These are phyloP conservation scores for Girardia tigrina DNA, from an alignment of 2,888 invertebrate genomes.

Conservation along the genomic window DNA sequence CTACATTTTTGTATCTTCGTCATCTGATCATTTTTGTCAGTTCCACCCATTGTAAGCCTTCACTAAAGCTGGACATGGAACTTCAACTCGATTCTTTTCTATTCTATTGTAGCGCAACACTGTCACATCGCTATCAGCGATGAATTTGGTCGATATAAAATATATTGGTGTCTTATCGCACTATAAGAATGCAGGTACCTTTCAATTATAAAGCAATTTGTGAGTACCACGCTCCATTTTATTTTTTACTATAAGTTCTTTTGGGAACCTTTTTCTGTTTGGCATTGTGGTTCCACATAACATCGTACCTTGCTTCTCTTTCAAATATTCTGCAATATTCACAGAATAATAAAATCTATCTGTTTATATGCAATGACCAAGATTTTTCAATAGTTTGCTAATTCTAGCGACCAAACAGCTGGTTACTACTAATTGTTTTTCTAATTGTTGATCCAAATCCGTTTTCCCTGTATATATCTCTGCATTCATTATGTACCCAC, in stretches of 20 bases:
- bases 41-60: conserved; percentile 37
- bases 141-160: conserved; percentile 36
- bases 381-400: too few species aligned
- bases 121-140: conserved; percentile 30
- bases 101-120: conserved; percentile 24
- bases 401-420: too few species aligned
- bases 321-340: conserved; percentile 32
- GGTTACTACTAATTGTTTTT: conserved; percentile 33
- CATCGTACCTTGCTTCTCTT: too few species aligned
- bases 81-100: conserved; percentile 25
- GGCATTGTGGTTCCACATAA: conserved; percentile 36
- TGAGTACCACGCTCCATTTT: conserved; percentile 31
- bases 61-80: conserved; percentile 35
- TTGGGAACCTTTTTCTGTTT: conserved; percentile 37
- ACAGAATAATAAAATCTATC: conserved; percentile 37
- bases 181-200: conserved; percentile 36
- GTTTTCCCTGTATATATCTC: conserved; percentile 36
- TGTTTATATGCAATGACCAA: conserved; percentile 35
- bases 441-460: conserved; percentile 33
- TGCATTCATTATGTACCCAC: conserved; percentile 36
- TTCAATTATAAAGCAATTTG: conserved; percentile 26
- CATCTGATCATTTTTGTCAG: conserved; percentile 37
- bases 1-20: conserved; percentile 32
- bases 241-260: conserved; percentile 32
- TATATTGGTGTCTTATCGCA: conserved; percentile 37